Conservation (phyloP, 1,140 invertebrate genomes). For the Musca domestica region DNA sequence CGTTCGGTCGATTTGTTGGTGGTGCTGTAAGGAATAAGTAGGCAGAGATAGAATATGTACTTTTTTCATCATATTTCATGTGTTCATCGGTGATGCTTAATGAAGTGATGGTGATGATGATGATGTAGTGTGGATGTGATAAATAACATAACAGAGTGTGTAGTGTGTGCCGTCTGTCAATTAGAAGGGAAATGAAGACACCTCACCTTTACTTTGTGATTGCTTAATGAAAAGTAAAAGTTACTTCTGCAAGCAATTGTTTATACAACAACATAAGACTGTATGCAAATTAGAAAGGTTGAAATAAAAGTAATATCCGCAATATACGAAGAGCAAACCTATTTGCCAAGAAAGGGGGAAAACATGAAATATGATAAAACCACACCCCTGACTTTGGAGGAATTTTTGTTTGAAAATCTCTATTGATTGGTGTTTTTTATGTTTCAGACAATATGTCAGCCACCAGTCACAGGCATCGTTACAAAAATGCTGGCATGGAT, state of each 20-base stretch:
- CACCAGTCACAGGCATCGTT: slow-evolving; percentile 85
- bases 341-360: neutral
- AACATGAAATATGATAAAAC: neutral
- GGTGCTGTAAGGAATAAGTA: neutral
- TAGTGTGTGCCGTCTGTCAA: neutral
- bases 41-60: slow-evolving; percentile 15
- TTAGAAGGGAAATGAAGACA: too few species aligned
- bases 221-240: too few species aligned
- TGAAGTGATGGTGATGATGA: neutral
- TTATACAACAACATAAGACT: too few species aligned
- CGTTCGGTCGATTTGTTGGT: neutral
- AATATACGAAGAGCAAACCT: neutral
- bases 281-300: too few species aligned
- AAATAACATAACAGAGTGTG: too few species aligned
- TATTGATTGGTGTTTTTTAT: neutral
- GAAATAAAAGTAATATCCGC: too few species aligned
- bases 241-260: too few species aligned
- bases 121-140: too few species aligned
- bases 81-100: neutral
- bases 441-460: slow-evolving; percentile 59
- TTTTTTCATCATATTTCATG: neutral
- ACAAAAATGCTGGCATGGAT: slow-evolving; percentile 92
- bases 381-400: slow-evolving; percentile 2
- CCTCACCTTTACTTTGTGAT: too few species aligned
- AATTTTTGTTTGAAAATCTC: neutral